phyloP scores from a whole-genome alignment of 2,797 vertebrate genomes.

The Discoglossus pictus region DNA sequence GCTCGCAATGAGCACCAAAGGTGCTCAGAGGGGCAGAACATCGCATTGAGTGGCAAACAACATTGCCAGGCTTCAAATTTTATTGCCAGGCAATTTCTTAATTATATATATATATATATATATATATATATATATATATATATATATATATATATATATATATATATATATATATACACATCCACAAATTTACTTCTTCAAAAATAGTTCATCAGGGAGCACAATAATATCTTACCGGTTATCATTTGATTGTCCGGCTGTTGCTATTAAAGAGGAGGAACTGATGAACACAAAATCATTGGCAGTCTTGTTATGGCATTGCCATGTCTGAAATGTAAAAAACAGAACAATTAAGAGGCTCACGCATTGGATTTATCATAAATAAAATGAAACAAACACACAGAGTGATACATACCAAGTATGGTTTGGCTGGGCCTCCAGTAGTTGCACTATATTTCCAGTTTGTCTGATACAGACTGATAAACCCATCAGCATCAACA shows the following conservation, averaged over 20 bases:
- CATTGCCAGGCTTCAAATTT: too few relatives aligned
- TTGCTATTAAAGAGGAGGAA: conserved; percentile 94
- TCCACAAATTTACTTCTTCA: not conserved
- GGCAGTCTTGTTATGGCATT: conserved; percentile 97
- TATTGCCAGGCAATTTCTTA: too few relatives aligned
- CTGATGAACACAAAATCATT: conserved; percentile 96
- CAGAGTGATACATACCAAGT: conserved; percentile 78
- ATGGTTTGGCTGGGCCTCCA: conserved; percentile 88
- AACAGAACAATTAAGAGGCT: conserved; percentile 42
- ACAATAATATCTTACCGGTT: conserved; percentile 78
- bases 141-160: too few relatives aligned
- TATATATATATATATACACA: too few relatives aligned
- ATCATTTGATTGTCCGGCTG: conserved; percentile 92
- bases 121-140: too few relatives aligned
- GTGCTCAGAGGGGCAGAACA: too few relatives aligned
- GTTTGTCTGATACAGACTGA: conserved; percentile 97
- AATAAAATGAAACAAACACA: conserved; percentile 22
- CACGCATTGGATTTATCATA: conserved; percentile 18
- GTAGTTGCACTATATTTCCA: conserved; percentile 78
- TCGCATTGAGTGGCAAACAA: too few relatives aligned
- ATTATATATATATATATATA: too few relatives aligned
- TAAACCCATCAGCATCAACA: conserved; percentile 91
- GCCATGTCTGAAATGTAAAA: conserved; percentile 80
- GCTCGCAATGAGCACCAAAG: too few relatives aligned
- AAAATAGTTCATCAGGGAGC: too few relatives aligned